Evolutionary conservation across 2,113 vertebrate genomes (phyloP).

Genomic region (Apaloderma vittatum): DNA sequence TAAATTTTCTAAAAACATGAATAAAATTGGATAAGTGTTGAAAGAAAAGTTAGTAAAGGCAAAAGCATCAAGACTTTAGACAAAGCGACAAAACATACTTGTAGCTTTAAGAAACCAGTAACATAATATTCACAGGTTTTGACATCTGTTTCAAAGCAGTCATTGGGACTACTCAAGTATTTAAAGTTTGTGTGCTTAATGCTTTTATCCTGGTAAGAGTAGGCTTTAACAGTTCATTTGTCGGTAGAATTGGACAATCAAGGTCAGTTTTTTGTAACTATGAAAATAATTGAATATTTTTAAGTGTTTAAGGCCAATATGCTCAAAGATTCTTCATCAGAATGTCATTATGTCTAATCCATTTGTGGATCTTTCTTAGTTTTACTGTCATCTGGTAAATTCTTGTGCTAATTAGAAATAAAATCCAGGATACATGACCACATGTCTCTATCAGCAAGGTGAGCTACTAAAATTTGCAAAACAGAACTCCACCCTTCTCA

Average conservation of each 20-base stretch:
- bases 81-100: neutral
- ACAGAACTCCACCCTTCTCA: neutral
- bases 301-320: neutral
- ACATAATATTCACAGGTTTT: neutral
- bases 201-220: neutral
- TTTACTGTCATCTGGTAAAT: neutral
- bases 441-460: neutral
- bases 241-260: neutral
- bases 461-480: neutral
- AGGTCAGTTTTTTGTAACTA: neutral
- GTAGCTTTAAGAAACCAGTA: neutral
- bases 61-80: neutral
- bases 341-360: neutral
- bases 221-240: neutral
- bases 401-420: neutral
- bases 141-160: neutral
- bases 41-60: neutral
- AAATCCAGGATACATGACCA: neutral
- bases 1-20: neutral
- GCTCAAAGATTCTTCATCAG: neutral
- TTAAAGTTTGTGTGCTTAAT: neutral
- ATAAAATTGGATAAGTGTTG: neutral
- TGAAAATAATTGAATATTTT: neutral
- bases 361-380: neutral
- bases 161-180: neutral